Base-by-base conservation (phyloP, 23 tunicate species). In the Halocynthia roretzi region DNA sequence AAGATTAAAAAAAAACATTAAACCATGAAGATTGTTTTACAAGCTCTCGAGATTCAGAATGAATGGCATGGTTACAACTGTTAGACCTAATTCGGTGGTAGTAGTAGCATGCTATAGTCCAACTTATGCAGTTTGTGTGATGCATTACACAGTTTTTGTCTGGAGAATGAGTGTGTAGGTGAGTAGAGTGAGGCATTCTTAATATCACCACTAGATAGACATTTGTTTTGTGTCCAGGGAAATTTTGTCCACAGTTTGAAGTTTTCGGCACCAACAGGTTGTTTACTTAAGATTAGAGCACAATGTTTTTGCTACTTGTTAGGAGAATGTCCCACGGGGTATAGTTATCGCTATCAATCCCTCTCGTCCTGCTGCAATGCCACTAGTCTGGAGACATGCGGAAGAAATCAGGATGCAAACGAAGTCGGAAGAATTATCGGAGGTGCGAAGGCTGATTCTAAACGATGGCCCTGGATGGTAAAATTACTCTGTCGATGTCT, bases 401-500 rank as follows among this genome's bases (percentile, higher is more conserved):
- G 78, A 50, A 54, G 62, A 20, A 20, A 31, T 31, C 44, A 31
- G 44, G 44, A 31, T 31, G 44, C 56, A 15, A 50, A 19, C 10
- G 17, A 74, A 8, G 75, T 6, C 8, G 74, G 79, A 31, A 64
- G 90, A 52, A 80, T 85, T 54, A 63, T 85, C n/a, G 90, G 90
- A 19, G 90, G 90, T 8, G 56, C 22, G 0, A 71, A 53, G 10
- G 84, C 90, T 6, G 53, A 40, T 15, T 72, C 40, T 7, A 17
- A 73, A 7, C 84, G 74, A 62, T 85, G 90, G 90, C 90, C 90
- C 50, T 85, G 83, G 80, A 85, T 85, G 90, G 90, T 85, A 80
- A 65, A 7, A 23, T 44, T 49, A 5, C 23, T 15, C 67, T 70
- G 44, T 31, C 44, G 44, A 31, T 31, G 44, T 31, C 44, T 31